A percentile compares a stretch with the other conserved stretches of the same genome.
Evolutionary conservation across 2,113 vertebrate species (phyloP).

Genomic region (Xenotilapia caudafasciata): DNA sequence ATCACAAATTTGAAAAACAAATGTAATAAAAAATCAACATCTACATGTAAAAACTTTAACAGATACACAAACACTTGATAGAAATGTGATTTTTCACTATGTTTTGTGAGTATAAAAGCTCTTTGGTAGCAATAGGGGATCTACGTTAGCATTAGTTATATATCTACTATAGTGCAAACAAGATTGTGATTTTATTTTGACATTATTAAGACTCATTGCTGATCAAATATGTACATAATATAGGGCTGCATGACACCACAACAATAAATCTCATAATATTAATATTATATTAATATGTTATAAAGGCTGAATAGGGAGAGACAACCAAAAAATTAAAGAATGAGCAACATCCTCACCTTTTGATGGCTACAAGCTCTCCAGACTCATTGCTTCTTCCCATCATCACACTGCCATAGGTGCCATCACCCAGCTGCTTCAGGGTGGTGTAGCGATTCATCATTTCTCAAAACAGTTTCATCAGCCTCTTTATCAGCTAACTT

Average conservation of each 20-base stretch:
- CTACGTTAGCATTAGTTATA: neutral
- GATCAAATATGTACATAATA: neutral
- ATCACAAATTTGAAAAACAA: neutral
- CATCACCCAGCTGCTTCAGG: conserved; percentile 90
- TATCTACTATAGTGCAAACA: neutral
- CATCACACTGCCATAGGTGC: conserved; percentile 92
- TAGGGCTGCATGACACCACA: neutral
- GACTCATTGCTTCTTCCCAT: conserved; percentile 96
- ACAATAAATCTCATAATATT: neutral
- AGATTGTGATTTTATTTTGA: neutral
- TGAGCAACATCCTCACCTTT: conserved; percentile 74
- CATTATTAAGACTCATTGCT: neutral
- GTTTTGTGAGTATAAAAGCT: neutral
- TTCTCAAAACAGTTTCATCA: conserved; percentile 34
- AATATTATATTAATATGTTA: neutral
- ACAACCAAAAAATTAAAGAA: neutral
- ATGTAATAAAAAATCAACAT: neutral
- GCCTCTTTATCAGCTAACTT: neutral
- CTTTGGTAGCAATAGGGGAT: neutral
- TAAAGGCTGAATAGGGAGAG: neutral
- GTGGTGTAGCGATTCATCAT: conserved; percentile 95
- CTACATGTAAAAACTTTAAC: neutral
- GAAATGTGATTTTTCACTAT: neutral
- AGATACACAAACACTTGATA: neutral
- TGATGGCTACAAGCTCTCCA: conserved; percentile 95